Conservation (phyloP, 2,888 invertebrate genomes). For the Sarcophaga caerulescens region DNA sequence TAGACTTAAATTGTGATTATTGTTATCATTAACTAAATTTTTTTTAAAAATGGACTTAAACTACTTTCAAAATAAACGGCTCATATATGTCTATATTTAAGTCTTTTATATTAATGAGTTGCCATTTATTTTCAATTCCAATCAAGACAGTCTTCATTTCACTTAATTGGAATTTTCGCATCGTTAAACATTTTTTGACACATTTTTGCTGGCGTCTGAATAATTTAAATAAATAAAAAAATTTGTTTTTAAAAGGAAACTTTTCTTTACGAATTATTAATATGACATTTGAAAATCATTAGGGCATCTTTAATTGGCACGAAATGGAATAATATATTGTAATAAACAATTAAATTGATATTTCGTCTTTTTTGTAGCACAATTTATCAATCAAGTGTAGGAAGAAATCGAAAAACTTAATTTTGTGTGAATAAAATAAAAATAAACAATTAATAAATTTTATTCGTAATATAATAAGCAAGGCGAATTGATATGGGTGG, state of each 20-base stretch:
- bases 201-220: not conserved
- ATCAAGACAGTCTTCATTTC: not conserved
- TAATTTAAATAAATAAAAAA: conserved; percentile 4
- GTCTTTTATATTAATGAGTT: too few species aligned
- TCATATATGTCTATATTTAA: too few species aligned
- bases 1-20: too few species aligned
- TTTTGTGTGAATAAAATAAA: not conserved
- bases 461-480: too few species aligned
- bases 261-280: conserved; percentile 30
- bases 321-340: not conserved
- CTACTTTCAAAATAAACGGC: too few species aligned
- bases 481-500: too few species aligned
- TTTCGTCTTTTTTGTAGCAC: not conserved
- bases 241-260: not conserved
- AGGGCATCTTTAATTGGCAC: conserved; percentile 30
- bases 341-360: conserved; percentile 41
- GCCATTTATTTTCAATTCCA: too few species aligned
- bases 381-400: conserved; percentile 29
- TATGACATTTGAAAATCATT: conserved; percentile 17
- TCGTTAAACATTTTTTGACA: not conserved
- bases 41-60: too few species aligned
- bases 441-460: not conserved
- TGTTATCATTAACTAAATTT: too few species aligned
- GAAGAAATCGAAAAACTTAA: conserved; percentile 27
- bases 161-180: conserved; percentile 9